A percentile compares a stretch with the other conserved stretches of the same genome.
Evolutionary conservation across 2,797 vertebrate species (phyloP).

Genomic region (Selene dorsalis): DNA sequence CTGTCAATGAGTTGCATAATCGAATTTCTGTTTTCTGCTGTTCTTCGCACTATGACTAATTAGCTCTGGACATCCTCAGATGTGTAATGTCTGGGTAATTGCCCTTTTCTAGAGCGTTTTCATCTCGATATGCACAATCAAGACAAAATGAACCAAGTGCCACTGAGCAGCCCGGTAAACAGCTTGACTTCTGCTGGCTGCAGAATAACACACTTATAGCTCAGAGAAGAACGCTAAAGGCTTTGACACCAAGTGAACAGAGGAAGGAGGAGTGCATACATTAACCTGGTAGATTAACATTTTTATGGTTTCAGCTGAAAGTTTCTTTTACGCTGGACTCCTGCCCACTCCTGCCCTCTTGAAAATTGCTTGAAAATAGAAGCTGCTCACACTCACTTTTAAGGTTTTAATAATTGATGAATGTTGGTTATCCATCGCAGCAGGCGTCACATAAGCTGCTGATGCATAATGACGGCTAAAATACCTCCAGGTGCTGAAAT

Average conservation of each 20-base stretch:
- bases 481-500: conserved; percentile 21
- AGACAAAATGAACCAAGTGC: conserved; percentile 49
- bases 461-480: conserved; percentile 28
- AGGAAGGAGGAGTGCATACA: not conserved
- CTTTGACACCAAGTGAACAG: conserved; percentile 36
- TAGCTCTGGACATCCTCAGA: conserved; percentile 52
- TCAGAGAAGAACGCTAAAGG: conserved; percentile 38
- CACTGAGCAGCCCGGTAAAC: conserved; percentile 39
- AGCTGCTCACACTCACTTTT: not conserved
- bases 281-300: not conserved
- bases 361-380: conserved; percentile 4
- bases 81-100: conserved; percentile 54
- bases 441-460: conserved; percentile 28
- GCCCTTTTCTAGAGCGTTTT: conserved; percentile 29
- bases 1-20: conserved; percentile 64
- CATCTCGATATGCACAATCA: conserved; percentile 44
- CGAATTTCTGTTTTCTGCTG: conserved; percentile 54
- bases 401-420: conserved; percentile 52
- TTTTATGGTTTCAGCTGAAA: conserved; percentile 1
- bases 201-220: conserved; percentile 48
- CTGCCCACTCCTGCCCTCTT: not conserved
- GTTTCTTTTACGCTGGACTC: conserved; percentile 10
- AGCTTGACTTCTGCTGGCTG: conserved; percentile 49
- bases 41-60: conserved; percentile 67
- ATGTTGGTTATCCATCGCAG: conserved; percentile 36